A percentile compares a stretch with the other conserved stretches of the same genome.
These are phyloP conservation scores for Chloropsis hardwickii DNA, from an alignment of 2,113 vertebrate genomes.

Conservation along the genomic window DNA sequence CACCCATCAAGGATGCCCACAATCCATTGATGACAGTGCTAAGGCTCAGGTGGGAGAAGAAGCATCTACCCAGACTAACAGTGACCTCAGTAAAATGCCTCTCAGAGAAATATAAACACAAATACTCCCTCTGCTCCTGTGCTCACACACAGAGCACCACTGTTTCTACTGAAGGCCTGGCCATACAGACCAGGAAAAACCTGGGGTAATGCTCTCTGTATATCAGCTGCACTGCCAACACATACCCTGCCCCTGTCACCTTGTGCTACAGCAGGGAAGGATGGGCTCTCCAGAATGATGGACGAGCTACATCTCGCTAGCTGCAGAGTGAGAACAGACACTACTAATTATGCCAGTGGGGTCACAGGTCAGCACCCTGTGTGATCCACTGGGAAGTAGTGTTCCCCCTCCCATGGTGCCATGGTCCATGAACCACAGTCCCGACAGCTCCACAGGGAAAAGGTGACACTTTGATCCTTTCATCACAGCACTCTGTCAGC, in stretches of 20 bases:
- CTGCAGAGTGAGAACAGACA: not conserved
- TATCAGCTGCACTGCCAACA: not conserved
- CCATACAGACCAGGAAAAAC: not conserved
- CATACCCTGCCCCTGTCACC: not conserved
- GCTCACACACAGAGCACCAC: not conserved
- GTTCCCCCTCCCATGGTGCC: not conserved
- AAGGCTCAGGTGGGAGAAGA: not conserved
- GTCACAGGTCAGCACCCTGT: not conserved
- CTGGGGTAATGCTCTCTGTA: accelerated
- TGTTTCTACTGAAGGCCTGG: not conserved
- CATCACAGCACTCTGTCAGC: not conserved
- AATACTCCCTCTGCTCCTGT: not conserved
- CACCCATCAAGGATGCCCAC: not conserved
- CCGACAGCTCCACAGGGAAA: not conserved
- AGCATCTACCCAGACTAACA: not conserved
- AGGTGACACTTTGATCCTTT: not conserved
- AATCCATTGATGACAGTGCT: not conserved
- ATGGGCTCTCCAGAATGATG: not conserved
- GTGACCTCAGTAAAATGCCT: not conserved
- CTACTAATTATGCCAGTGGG: not conserved
- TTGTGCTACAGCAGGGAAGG: accelerated
- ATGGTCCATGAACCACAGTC: accelerated
- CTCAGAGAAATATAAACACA: not conserved
- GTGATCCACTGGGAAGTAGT: accelerated
- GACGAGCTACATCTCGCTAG: not conserved